These are phyloP conservation scores for Microtus richardsoni DNA, from an alignment of 2,113 vertebrate species.

Conservation along the genomic window DNA sequence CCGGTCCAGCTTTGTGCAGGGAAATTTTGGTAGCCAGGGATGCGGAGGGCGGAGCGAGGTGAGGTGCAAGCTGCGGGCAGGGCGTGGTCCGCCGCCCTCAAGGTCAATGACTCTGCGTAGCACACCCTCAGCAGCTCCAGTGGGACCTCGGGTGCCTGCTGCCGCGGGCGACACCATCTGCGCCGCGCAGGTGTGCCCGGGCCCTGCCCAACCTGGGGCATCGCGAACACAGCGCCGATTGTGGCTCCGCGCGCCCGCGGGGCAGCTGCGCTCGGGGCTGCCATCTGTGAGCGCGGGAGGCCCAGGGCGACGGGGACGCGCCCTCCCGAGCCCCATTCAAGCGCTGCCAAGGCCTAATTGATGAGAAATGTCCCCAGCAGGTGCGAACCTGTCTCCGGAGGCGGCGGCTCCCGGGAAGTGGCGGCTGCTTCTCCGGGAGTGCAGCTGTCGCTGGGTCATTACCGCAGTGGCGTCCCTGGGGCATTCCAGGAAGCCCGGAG, in stretches of 20 bases:
- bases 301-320: conserved; percentile 48
- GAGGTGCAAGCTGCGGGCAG: background rate
- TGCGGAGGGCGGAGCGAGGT: rapidly evolving
- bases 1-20: background rate
- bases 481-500: conserved; percentile 56
- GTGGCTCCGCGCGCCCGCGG: conserved; percentile 64
- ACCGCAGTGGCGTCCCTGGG: conserved; percentile 41
- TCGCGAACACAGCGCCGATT: conserved; percentile 80
- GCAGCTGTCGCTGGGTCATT: conserved; percentile 86
- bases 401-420: conserved; percentile 75
- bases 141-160: conserved; percentile 12
- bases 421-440: conserved; percentile 66
- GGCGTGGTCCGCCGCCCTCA: background rate
- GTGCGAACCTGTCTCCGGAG: conserved; percentile 88
- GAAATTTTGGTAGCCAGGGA: background rate
- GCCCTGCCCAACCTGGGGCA: conserved; percentile 68
- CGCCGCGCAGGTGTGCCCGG: conserved; percentile 80
- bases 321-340: conserved; percentile 67
- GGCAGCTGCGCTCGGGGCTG: conserved; percentile 6
- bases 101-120: background rate
- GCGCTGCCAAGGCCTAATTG: conserved; percentile 84
- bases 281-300: conserved; percentile 8
- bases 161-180: conserved; percentile 78
- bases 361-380: conserved; percentile 87
- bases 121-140: background rate